Evolutionary conservation across 2,797 vertebrate genomes (phyloP), one percentile per base, ranked within the genome.

Genomic region (Carapus acus): DNA sequence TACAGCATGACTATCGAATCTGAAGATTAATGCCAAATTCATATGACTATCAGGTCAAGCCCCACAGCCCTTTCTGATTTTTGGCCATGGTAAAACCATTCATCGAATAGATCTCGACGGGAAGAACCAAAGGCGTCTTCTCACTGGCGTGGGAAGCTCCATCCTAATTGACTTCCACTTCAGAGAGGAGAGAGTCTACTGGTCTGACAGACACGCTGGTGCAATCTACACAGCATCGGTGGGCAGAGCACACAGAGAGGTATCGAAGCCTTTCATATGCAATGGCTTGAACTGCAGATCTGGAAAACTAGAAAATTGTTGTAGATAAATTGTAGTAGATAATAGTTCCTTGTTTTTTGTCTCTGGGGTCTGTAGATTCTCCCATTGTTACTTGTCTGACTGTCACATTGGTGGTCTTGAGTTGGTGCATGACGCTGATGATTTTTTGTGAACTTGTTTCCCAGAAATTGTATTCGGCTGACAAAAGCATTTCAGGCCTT

Each of bases 131-230:
- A 80, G 89, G 62, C 81, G 74, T 39, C 47, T 97, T 8, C 75
- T 89, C 41, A 52, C 83, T 5, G 83, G 88, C 9, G 85, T 86
- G 47, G 92, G 91, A 8, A 43, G 67, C 2, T 86, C 86, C 0
- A 73, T 88, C 0, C 80, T 93, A 40, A 74, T 88, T 39, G 94
- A 97, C 83, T 93, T 92, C 76, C 85, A 93, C 73, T 91, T 89
- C 48, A 64, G 58, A 18, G 87, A 93, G 27, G 84, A 88, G 62
- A 85, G 68, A 47, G 33, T 98, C 31, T 97, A 94, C 73, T 98
- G 96, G 94, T 87, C 89, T 3, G 87, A 94, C 75, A 82, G 62
- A 60, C 83, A 88, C 46, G 85, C 76, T 2, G 87, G 88, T 16
- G 66, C 90, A n/a, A 86, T 98, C 75, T 89, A 90, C 75, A 91